Evolutionary conservation across 2,888 invertebrate genomes (phyloP).

Genomic region (Heteromurus nitidus): DNA sequence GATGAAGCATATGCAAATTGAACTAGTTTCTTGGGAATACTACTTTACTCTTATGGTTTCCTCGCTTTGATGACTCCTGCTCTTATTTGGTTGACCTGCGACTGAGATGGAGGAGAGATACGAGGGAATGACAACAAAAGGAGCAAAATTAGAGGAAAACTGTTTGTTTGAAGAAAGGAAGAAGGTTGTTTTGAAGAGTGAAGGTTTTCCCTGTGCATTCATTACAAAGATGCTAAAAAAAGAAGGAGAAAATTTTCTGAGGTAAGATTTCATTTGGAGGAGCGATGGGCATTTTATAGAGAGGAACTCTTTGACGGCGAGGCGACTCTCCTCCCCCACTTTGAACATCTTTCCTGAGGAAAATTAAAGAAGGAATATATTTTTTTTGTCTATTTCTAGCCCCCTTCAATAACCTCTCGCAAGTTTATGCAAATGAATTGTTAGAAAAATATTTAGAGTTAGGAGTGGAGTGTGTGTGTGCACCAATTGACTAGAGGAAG

Average conservation of each 20-base stretch:
- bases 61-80: background rate
- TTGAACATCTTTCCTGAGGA: too few species aligned
- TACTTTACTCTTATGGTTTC: background rate
- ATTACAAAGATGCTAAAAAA: constrained; percentile 21
- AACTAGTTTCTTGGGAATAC: constrained; percentile 36
- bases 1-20: constrained; percentile 40
- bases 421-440: constrained; percentile 44
- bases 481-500: background rate
- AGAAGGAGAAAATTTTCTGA: background rate
- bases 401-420: background rate
- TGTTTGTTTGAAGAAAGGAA: background rate
- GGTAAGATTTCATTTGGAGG: too few species aligned
- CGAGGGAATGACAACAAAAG: background rate
- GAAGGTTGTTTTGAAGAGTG: background rate
- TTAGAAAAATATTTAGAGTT: too few species aligned
- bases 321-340: too few species aligned
- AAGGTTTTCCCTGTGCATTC: constrained; percentile 23
- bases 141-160: background rate
- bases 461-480: too few species aligned
- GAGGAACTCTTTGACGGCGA: too few species aligned
- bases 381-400: too few species aligned
- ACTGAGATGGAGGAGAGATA: too few species aligned
- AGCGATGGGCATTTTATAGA: too few species aligned
- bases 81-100: constrained; percentile 4
- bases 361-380: too few species aligned